Evolutionary conservation across 2,888 invertebrate genomes (phyloP).

Genomic region (Tiliacea aurago): DNA sequence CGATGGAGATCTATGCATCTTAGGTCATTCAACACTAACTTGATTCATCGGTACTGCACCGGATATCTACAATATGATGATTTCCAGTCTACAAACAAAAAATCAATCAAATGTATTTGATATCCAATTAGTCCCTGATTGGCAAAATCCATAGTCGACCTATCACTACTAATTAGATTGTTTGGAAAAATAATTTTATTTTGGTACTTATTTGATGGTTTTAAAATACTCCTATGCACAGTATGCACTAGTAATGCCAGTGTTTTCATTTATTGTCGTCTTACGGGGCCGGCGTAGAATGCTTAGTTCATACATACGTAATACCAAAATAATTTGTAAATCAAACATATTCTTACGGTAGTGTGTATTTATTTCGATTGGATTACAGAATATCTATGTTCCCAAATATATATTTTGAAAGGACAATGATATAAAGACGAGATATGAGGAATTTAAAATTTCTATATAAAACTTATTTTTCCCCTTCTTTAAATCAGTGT

Average conservation of each 20-base stretch:
- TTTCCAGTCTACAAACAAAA: background rate
- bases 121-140: background rate
- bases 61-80: conserved; percentile 1
- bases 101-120: background rate
- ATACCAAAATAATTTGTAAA: too few species aligned
- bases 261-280: background rate
- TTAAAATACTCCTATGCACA: background rate
- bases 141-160: background rate
- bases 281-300: too few species aligned
- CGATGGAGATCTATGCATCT: background rate
- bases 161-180: background rate
- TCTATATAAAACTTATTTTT: too few species aligned
- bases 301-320: too few species aligned
- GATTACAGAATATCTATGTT: too few species aligned
- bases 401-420: too few species aligned
- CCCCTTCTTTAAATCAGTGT: too few species aligned
- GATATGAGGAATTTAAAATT: too few species aligned
- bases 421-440: too few species aligned
- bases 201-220: background rate
- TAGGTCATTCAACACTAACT: background rate
- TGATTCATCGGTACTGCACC: background rate
- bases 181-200: background rate
- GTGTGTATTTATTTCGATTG: too few species aligned
- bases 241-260: background rate
- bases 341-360: too few species aligned